phyloP scores from a whole-genome alignment of 2,888 invertebrate species.

The Timema podura region DNA sequence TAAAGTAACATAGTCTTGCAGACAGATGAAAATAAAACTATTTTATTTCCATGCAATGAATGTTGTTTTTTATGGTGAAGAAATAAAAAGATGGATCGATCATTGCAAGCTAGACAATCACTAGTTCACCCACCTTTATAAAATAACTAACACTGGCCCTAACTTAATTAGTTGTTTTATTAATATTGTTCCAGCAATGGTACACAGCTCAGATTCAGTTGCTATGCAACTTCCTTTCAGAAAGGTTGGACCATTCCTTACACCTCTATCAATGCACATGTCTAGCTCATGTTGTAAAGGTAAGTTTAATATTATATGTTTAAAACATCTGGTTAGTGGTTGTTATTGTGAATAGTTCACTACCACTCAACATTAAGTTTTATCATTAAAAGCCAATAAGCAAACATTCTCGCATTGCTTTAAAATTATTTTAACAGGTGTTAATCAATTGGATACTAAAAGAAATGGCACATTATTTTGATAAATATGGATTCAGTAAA shows the following conservation, averaged over 20 bases:
- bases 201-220: slow-evolving; percentile 91
- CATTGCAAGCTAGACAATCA: too few relatives aligned
- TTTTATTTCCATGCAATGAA: too few relatives aligned
- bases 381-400: background rate
- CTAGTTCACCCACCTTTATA: too few relatives aligned
- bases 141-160: too few relatives aligned
- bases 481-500: too few relatives aligned
- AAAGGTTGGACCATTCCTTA: slow-evolving; percentile 86
- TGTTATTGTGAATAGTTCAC: background rate
- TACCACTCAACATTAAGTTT: background rate
- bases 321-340: background rate
- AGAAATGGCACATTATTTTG: too few relatives aligned
- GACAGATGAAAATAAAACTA: too few relatives aligned
- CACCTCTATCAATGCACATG: slow-evolving; percentile 98
- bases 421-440: too few relatives aligned
- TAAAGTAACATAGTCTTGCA: too few relatives aligned
- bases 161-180: too few relatives aligned
- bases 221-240: slow-evolving; percentile 91
- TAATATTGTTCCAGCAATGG: slow-evolving; percentile 71
- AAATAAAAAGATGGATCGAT: background rate
- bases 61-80: background rate
- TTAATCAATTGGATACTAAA: too few relatives aligned
- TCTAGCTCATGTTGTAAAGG: slow-evolving; percentile 92
- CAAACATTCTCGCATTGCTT: too few relatives aligned
- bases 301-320: slow-evolving; percentile 42